A percentile compares a stretch with the other conserved stretches of the same genome.
These are phyloP conservation scores for Pristionchus fissidentatus DNA, from an alignment of 2,888 invertebrate genomes.

Conservation along the genomic window DNA sequence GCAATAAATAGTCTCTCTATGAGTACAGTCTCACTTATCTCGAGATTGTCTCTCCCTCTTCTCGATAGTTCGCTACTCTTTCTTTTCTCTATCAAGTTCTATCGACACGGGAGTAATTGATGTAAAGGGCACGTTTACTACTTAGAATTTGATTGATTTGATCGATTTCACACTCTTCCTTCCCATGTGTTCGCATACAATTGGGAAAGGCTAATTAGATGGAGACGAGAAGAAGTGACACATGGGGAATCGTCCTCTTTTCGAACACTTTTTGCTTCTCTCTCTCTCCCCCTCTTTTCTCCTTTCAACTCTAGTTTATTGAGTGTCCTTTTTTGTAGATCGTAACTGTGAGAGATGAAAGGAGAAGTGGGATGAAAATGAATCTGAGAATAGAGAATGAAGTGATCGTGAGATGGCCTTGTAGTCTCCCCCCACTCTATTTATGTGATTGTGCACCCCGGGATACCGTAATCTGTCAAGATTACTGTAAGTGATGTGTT, in stretches of 20 bases:
- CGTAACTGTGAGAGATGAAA: constrained; percentile 32
- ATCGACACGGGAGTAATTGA: background rate
- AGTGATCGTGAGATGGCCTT: constrained; percentile 23
- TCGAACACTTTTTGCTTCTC: constrained; percentile 6
- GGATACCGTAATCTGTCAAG: constrained; percentile 4
- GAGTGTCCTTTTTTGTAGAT: constrained; percentile 34
- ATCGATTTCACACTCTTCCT: constrained; percentile 32
- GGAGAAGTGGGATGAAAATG: background rate
- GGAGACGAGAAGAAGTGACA: constrained; percentile 34
- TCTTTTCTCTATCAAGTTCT: background rate
- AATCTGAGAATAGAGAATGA: constrained; percentile 8
- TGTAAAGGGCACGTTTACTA: constrained; percentile 36
- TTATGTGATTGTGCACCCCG: background rate
- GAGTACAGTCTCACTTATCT: constrained; percentile 10
- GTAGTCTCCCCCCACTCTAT: background rate
- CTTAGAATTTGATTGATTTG: constrained; percentile 8
- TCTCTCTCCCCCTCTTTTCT: background rate
- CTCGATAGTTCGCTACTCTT: background rate
- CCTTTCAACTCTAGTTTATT: constrained; percentile 34
- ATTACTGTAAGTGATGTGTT: background rate
- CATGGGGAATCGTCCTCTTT: background rate
- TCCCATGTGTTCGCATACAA: background rate
- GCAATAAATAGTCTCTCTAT: background rate
- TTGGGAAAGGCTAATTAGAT: background rate
- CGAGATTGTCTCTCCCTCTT: background rate